Conservation (phyloP, 2,888 invertebrate genomes). For the Thumatha senex region DNA sequence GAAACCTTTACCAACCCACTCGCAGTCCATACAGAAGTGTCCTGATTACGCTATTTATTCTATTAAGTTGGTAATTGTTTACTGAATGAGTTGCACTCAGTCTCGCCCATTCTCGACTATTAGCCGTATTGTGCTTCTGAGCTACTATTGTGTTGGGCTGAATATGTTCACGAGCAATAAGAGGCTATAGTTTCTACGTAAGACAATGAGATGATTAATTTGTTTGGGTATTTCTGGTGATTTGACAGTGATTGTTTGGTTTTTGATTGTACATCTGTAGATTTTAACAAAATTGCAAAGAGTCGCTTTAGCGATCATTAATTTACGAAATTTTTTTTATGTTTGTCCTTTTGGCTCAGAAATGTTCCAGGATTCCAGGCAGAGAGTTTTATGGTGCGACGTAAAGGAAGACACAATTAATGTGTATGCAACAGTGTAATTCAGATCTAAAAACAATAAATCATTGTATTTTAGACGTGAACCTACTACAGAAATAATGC, state of each 20-base stretch:
- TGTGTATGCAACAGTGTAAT: too few relatives aligned
- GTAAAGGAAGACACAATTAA: too few relatives aligned
- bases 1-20: conserved; percentile 41
- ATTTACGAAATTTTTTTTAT: too few relatives aligned
- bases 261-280: not conserved
- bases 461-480: too few relatives aligned
- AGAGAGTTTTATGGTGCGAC: too few relatives aligned
- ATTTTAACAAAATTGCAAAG: too few relatives aligned
- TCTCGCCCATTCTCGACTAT: conserved; percentile 55
- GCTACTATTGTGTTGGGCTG: conserved; percentile 35
- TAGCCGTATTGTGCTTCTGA: conserved; percentile 69
- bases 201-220: conserved; percentile 27
- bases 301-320: too few relatives aligned
- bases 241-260: not conserved
- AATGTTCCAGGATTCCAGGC: too few relatives aligned
- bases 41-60: conserved; percentile 82
- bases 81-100: conserved; percentile 66
- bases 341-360: too few relatives aligned
- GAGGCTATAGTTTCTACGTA: conserved; percentile 21
- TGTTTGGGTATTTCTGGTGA: not conserved
- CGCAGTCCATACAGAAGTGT: conserved; percentile 61
- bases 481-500: too few relatives aligned
- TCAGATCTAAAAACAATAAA: too few relatives aligned
- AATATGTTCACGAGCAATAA: conserved; percentile 17
- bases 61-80: conserved; percentile 78